Base-by-base conservation (phyloP, 1,140 invertebrate genomes). In the Diploscapter pachys region DNA sequence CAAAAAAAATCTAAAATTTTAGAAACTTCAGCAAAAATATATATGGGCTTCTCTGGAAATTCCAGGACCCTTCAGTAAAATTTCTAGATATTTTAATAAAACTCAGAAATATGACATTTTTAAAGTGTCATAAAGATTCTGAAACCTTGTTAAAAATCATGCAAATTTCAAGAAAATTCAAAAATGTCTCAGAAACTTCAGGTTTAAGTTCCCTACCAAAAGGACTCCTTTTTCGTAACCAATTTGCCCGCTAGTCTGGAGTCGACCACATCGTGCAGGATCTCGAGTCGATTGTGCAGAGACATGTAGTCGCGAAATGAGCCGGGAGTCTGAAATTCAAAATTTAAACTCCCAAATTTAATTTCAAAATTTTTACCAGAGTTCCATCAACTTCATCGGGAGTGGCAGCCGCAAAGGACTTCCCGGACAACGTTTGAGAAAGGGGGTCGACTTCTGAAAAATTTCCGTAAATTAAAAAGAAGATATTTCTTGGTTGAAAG, bases 201-300 rank as follows among this genome's bases (percentile, higher is more conserved):
- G 31, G 31, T 31, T 0, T 31, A 31, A 31, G 31, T 31, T 31
- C 59, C 68, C 48, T 67, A 51, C 83, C 83, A 85, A 65, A 85
- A 85, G 13, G 80, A 74, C 69, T 85, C 84, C 48, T 77, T 76
- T 67, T 85, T 85, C n/a, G 67, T 62, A 51, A 80, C 82, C 5
- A 85, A 72, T 76, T 85, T 80, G 52, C 72, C 62, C 73, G 85
- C 83, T 48, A 83, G 75, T 49, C 84, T 71, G 9, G 69, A 72
- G 13, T 83, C 80, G n/a, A 85, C 79, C 31, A 79, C 62, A 70
- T 85, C 83, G 56, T 85, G 79, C 67, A 80, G 81, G 53, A 67
- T 73, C 72, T 85, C 83, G 6, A 85, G 71, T 62, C 77, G 68
- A 5, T 81, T 75, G 8, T 85, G 81, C 13, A 84, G 71, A 9